phyloP scores from a whole-genome alignment of 2,888 invertebrate genomes.

The Epirrhoe tristata region DNA sequence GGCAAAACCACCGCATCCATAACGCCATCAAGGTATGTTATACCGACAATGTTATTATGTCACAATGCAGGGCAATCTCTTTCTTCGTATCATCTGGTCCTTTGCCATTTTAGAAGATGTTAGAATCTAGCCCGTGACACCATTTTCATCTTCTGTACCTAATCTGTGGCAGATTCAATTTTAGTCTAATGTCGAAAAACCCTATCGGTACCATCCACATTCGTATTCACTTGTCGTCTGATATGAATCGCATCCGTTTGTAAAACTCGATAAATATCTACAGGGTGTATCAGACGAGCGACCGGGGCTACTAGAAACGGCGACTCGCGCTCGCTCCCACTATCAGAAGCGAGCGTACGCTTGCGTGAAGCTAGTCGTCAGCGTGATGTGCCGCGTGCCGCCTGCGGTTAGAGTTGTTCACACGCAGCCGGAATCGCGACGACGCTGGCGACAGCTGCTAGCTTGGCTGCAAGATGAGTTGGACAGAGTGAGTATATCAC shows the following conservation, averaged over 20 bases:
- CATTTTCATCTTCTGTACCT: no score
- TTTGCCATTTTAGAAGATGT: no score
- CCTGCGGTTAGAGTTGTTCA: conserved; percentile 92
- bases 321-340: conserved; percentile 95
- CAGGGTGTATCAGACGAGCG: conserved; percentile 87
- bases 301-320: conserved; percentile 97
- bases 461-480: conserved; percentile 98
- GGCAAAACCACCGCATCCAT: conserved; percentile 97
- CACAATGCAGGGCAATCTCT: no score
- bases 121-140: no score
- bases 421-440: conserved; percentile 90
- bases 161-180: no score
- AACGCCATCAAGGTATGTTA: conserved; percentile 92
- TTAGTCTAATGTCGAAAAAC: no score
- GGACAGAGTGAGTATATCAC: conserved; percentile 86
- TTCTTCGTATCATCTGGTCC: no score
- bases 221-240: no score
- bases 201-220: no score
- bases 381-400: conserved; percentile 94
- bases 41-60: neutral
- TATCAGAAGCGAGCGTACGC: conserved; percentile 99
- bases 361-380: conserved; percentile 97
- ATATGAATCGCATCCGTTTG: no score
- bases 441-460: conserved; percentile 95
- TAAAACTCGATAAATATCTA: no score